A percentile compares a stretch with the other conserved stretches of the same genome.
Conservation (phyloP, 2,888 invertebrate genomes). For the Lithophane ornitopus region DNA sequence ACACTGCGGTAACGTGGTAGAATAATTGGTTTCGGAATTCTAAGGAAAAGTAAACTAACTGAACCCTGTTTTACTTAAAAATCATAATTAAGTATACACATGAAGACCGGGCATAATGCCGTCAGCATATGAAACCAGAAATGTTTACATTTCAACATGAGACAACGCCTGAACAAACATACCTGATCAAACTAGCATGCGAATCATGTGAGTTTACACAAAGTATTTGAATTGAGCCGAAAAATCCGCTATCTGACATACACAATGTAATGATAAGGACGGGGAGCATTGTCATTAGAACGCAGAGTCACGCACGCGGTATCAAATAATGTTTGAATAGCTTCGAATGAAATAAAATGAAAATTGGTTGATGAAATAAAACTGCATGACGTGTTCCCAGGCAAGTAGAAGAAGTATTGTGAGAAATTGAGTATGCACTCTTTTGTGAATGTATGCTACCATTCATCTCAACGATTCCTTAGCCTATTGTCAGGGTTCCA, state of each 20-base stretch:
- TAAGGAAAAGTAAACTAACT: not conserved
- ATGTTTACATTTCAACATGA: slow-evolving; percentile 53
- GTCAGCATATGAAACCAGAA: slow-evolving; percentile 38
- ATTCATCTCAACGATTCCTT: slow-evolving; percentile 20
- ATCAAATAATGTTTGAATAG: not conserved
- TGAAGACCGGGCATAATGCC: slow-evolving; percentile 9
- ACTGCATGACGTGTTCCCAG: slow-evolving; percentile 14
- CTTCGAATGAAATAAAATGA: not conserved
- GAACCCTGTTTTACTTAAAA: not conserved
- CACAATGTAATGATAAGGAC: slow-evolving; percentile 34
- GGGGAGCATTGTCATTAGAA: slow-evolving; percentile 31
- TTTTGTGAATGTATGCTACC: slow-evolving; percentile 25
- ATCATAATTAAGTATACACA: slow-evolving; percentile 6
- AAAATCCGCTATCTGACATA: slow-evolving; percentile 32
- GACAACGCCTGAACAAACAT: slow-evolving; percentile 52
- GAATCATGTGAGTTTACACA: slow-evolving; percentile 47
- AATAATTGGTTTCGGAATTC: not conserved
- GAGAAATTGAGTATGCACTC: slow-evolving; percentile 33
- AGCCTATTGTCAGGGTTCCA: slow-evolving; percentile 32
- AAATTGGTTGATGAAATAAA: slow-evolving; percentile 6
- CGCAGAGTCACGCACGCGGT: not conserved
- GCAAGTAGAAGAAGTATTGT: slow-evolving; percentile 8
- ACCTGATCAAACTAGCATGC: slow-evolving; percentile 49
- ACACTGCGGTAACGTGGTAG: not conserved
- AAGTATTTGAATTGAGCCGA: slow-evolving; percentile 48